These are phyloP conservation scores for Lamprotornis superbus DNA, from an alignment of 2,113 vertebrate species.

Conservation along the genomic window DNA sequence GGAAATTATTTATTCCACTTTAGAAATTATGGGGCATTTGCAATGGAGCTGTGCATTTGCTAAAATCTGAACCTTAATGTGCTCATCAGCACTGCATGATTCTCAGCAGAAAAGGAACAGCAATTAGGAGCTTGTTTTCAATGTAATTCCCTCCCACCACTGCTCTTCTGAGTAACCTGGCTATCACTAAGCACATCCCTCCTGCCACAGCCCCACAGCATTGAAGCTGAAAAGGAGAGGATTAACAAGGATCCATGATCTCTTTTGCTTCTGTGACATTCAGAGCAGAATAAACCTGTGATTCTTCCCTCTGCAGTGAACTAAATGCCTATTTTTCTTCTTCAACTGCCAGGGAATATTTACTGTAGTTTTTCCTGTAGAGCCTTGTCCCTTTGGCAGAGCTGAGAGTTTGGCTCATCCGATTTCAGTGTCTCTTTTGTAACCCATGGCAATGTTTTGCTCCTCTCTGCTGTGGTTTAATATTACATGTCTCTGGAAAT, in stretches of 20 bases:
- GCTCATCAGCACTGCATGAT: neutral
- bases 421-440: neutral
- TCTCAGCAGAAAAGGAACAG: neutral
- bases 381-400: neutral
- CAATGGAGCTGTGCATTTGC: neutral
- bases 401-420: neutral
- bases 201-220: neutral
- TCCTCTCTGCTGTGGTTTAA: neutral
- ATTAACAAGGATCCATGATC: slow-evolving; percentile 1
- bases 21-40: slow-evolving; percentile 2
- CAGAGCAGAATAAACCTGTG: slow-evolving; percentile 27
- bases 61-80: neutral
- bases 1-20: slow-evolving; percentile 42
- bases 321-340: neutral
- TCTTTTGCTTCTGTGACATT: neutral
- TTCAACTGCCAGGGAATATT: neutral
- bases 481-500: neutral
- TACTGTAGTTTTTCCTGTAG: neutral
- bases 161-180: neutral
- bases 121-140: slow-evolving; percentile 12
- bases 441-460: neutral
- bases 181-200: neutral
- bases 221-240: neutral
- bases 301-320: slow-evolving; percentile 5
- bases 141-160: neutral